A percentile compares a stretch with the other conserved stretches of the same genome.
These are phyloP conservation scores for Drosophila meridionalis DNA, from an alignment of 2,888 invertebrate species.

Conservation along the genomic window DNA sequence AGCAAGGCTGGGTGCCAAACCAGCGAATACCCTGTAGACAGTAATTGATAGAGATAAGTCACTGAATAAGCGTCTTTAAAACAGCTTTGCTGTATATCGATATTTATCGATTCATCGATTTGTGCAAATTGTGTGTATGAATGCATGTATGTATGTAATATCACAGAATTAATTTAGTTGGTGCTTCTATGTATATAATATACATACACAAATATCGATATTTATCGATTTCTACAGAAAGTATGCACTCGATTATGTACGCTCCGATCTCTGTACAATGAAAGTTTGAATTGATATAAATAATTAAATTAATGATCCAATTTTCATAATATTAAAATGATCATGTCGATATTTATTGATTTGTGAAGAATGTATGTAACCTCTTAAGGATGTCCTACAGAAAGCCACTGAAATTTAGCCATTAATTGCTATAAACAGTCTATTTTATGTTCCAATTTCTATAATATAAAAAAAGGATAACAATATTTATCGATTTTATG, in stretches of 20 bases:
- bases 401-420: neutral
- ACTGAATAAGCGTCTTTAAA: no score
- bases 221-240: neutral
- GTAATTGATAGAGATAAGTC: no score
- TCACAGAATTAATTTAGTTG: neutral
- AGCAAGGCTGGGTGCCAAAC: slow-evolving; percentile 6
- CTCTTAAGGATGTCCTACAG: no score
- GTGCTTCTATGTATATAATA: neutral
- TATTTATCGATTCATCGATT: slow-evolving; percentile 6
- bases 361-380: neutral
- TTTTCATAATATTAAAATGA: neutral
- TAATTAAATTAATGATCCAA: neutral
- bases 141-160: neutral
- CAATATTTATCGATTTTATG: neutral
- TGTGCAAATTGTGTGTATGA: neutral
- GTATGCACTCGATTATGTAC: no score
- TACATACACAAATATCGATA: neutral
- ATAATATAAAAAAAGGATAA: neutral
- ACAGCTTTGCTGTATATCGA: neutral
- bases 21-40: neutral
- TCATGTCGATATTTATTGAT: neutral
- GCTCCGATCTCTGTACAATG: no score
- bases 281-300: neutral
- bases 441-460: neutral
- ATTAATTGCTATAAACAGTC: neutral